Conservation (phyloP, 2,888 invertebrate genomes). For the Dugesia japonica region DNA sequence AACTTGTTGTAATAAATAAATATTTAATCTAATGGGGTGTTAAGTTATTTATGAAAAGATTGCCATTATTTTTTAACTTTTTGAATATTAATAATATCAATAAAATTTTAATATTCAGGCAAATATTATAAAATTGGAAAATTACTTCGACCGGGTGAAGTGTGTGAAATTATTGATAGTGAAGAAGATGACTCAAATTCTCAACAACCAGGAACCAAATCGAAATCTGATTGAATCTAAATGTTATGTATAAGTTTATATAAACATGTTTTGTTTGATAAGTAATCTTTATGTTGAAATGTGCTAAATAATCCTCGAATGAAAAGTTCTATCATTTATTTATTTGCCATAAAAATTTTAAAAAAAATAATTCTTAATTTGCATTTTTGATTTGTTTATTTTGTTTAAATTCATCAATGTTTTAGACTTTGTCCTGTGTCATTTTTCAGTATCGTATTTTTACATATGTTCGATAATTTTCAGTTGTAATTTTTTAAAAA, state of each 20-base stretch:
- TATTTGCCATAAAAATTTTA: neutral
- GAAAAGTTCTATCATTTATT: neutral
- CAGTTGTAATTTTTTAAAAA: neutral
- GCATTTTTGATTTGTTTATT: neutral
- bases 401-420: conserved; percentile 12
- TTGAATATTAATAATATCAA: too few relatives aligned
- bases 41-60: too few relatives aligned
- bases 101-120: neutral
- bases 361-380: neutral
- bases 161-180: neutral
- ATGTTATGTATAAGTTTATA: neutral
- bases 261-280: neutral
- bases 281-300: neutral
- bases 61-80: too few relatives aligned
- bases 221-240: neutral
- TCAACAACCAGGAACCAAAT: neutral
- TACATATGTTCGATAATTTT: neutral
- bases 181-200: neutral
- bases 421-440: neutral
- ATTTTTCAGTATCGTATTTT: neutral
- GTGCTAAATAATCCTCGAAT: neutral
- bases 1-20: too few relatives aligned
- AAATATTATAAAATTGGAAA: neutral
- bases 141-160: neutral
- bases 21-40: too few relatives aligned